Conservation (phyloP, 2,888 invertebrate genomes). For the Linyphia triangularis region DNA sequence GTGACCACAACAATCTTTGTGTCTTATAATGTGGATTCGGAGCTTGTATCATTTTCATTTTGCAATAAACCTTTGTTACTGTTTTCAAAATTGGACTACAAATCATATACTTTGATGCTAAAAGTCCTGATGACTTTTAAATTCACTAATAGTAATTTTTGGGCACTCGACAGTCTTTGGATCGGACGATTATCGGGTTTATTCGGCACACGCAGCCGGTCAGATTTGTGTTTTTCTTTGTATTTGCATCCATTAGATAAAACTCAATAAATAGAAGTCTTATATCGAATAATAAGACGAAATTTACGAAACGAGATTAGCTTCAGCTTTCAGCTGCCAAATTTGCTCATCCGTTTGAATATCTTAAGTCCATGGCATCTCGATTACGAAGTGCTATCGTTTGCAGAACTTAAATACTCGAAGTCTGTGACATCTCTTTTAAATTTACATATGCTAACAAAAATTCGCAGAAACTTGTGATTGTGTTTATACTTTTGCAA, state of each 20-base stretch:
- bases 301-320: background rate
- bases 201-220: background rate
- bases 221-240: constrained; percentile 10
- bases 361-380: background rate
- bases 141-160: constrained; percentile 27
- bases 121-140: background rate
- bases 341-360: background rate
- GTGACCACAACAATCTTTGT: too few relatives aligned
- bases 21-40: too few relatives aligned
- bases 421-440: too few relatives aligned
- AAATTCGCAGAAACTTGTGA: too few relatives aligned
- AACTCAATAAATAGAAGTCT: background rate
- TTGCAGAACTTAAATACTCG: background rate
- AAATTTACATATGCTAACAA: too few relatives aligned
- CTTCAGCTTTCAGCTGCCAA: background rate
- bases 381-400: background rate
- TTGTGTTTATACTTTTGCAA: too few relatives aligned
- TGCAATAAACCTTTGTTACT: background rate
- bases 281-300: background rate
- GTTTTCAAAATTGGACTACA: background rate
- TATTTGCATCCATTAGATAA: background rate
- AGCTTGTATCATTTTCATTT: too few relatives aligned
- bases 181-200: background rate
- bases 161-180: background rate
- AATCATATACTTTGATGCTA: background rate